Evolutionary conservation across 92 coral and sea anemone genomes (phyloP).

Genomic region (Zoanthus sociatus): DNA sequence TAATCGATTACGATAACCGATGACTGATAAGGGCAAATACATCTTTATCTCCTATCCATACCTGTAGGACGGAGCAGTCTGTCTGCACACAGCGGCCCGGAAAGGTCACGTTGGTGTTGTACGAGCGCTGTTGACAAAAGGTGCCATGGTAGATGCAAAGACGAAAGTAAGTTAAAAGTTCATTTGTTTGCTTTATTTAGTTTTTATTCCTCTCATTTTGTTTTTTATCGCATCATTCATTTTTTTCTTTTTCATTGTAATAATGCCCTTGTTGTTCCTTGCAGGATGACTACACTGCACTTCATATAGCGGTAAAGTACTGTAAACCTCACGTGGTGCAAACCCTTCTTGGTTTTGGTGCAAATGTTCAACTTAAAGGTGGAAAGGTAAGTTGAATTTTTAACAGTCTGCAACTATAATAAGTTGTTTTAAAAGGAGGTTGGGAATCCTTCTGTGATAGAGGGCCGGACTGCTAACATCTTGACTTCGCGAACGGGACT

Average conservation of each 20-base stretch:
- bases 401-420: background rate
- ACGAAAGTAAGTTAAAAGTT: slow-evolving; percentile 73
- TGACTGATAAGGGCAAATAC: too few relatives aligned
- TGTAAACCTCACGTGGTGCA: slow-evolving; percentile 97
- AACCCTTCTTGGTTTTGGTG: slow-evolving; percentile 91
- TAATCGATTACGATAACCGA: too few relatives aligned
- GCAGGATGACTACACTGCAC: slow-evolving; percentile 93
- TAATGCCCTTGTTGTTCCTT: background rate
- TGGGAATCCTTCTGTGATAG: too few relatives aligned
- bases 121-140: slow-evolving; percentile 87
- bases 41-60: background rate
- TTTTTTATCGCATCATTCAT: background rate
- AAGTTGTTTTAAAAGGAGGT: background rate
- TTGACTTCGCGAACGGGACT: too few relatives aligned
- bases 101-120: slow-evolving; percentile 97
- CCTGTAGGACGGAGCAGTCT: slow-evolving; percentile 94
- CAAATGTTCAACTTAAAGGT: slow-evolving; percentile 94
- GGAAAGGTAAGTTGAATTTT: slow-evolving; percentile 75
- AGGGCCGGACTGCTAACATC: too few relatives aligned
- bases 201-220: background rate
- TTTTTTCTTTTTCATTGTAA: background rate
- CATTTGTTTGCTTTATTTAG: background rate
- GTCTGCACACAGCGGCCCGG: slow-evolving; percentile 95
- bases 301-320: slow-evolving; percentile 92
- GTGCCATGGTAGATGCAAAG: slow-evolving; percentile 94